A percentile compares a stretch with the other conserved stretches of the same genome.
phyloP scores from a whole-genome alignment of 2,888 invertebrate species.

The Daptonema setosum region DNA sequence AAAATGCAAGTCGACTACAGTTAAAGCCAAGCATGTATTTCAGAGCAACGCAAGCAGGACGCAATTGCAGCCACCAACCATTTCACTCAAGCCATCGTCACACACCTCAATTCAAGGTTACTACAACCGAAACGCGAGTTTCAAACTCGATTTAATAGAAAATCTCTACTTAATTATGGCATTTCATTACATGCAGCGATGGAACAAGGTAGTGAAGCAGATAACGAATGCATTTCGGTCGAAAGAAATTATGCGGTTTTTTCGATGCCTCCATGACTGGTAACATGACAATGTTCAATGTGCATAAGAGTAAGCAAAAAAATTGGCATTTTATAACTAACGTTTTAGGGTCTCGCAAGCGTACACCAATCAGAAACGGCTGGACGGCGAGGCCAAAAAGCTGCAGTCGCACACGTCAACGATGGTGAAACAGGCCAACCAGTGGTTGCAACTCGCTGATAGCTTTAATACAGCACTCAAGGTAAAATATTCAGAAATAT shows the following conservation, averaged over 20 bases:
- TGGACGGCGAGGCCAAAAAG: constrained; percentile 89
- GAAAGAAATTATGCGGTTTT: too few species aligned
- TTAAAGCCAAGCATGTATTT: too few species aligned
- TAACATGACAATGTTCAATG: not conserved
- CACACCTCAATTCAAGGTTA: constrained; percentile 91
- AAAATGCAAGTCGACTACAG: too few species aligned
- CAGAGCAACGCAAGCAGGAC: constrained; percentile 79
- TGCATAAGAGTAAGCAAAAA: not conserved
- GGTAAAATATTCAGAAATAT: constrained; percentile 26
- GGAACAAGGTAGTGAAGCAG: too few species aligned
- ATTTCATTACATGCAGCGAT: too few species aligned
- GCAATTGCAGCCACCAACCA: constrained; percentile 75
- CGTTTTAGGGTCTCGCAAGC: constrained; percentile 69
- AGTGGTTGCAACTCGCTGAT: constrained; percentile 66
- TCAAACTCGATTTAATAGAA: too few species aligned
- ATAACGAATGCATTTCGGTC: too few species aligned
- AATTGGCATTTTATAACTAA: not conserved
- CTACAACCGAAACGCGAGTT: too few species aligned
- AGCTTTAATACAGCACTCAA: constrained; percentile 37
- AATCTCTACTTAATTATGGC: too few species aligned
- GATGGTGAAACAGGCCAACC: constrained; percentile 84
- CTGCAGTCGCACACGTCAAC: constrained; percentile 76
- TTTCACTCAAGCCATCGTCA: constrained; percentile 75
- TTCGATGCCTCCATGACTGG: too few species aligned
- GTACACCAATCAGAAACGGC: constrained; percentile 84